These are phyloP conservation scores for Limnodromus scolopaceus DNA, from an alignment of 2,797 vertebrate species.

Conservation along the genomic window DNA sequence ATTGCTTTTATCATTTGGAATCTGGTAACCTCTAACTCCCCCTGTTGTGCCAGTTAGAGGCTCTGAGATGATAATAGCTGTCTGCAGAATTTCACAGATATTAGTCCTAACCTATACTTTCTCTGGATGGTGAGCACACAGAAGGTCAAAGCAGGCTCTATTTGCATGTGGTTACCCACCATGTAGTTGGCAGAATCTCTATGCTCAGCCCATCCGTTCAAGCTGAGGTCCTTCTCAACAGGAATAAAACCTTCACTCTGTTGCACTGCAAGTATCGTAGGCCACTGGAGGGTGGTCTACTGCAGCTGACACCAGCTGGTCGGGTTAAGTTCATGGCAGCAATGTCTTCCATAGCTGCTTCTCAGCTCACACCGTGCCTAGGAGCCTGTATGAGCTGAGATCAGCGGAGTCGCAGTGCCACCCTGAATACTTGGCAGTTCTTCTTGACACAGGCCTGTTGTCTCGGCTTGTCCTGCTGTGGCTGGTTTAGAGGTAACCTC, in stretches of 20 bases:
- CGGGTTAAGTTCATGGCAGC: not conserved
- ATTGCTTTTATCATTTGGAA: not conserved
- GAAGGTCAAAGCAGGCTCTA: not conserved
- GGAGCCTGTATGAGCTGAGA: not conserved
- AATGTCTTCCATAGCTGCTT: not conserved
- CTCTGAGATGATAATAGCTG: not conserved
- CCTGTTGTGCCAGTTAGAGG: not conserved
- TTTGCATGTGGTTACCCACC: not conserved
- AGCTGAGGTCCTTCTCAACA: not conserved
- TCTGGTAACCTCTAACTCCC: not conserved
- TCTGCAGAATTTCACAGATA: not conserved
- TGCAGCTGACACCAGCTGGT: not conserved
- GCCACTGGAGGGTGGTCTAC: not conserved
- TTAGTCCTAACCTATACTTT: not conserved
- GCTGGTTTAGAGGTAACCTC: not conserved
- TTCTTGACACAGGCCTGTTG: not conserved
- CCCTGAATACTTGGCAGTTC: not conserved
- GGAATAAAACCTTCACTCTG: not conserved
- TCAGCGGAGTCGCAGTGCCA: not conserved
- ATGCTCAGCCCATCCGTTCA: not conserved
- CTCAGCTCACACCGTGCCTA: fast-evolving
- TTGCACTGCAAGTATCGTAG: not conserved
- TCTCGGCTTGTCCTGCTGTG: not conserved
- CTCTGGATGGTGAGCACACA: not conserved
- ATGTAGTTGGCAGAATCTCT: not conserved